phyloP scores from a whole-genome alignment of 1,140 invertebrate species.

The Stenopsyche tienmushanensis region DNA sequence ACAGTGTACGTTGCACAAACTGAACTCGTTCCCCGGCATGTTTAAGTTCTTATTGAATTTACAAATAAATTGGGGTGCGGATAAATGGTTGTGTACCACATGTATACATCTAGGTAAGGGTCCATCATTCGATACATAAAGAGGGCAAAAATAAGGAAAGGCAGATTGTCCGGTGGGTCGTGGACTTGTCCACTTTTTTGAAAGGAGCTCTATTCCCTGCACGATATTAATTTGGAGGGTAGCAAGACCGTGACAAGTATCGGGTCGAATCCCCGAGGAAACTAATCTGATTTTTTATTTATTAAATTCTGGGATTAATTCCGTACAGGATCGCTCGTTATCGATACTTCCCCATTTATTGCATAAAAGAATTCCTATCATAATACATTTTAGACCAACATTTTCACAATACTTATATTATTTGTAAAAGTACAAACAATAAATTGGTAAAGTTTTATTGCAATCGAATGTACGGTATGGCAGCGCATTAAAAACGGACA shows the following conservation, averaged over 20 bases:
- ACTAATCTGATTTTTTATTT: no score
- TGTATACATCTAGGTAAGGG: conserved; percentile 12
- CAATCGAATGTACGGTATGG: no score
- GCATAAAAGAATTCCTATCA: no score
- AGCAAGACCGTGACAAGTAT: conserved; percentile 16
- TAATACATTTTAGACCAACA: no score
- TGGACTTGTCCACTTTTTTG: neutral
- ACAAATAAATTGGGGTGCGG: neutral
- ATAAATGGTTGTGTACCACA: neutral
- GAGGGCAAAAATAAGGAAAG: conserved; percentile 24
- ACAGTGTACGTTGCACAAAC: no score
- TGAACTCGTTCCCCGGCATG: no score
- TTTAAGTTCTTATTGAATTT: neutral
- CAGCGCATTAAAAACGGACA: no score
- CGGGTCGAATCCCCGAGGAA: conserved; percentile 12
- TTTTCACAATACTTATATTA: no score
- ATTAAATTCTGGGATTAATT: no score
- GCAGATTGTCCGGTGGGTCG: conserved; percentile 25
- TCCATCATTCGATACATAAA: conserved; percentile 36
- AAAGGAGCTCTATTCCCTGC: conserved; percentile 12
- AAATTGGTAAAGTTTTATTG: no score
- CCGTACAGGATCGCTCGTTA: neutral
- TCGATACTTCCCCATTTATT: no score
- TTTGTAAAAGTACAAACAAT: no score
- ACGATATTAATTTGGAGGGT: conserved; percentile 31